phyloP scores from a whole-genome alignment of 2,797 vertebrate species.

The Fistularia commersonii region DNA sequence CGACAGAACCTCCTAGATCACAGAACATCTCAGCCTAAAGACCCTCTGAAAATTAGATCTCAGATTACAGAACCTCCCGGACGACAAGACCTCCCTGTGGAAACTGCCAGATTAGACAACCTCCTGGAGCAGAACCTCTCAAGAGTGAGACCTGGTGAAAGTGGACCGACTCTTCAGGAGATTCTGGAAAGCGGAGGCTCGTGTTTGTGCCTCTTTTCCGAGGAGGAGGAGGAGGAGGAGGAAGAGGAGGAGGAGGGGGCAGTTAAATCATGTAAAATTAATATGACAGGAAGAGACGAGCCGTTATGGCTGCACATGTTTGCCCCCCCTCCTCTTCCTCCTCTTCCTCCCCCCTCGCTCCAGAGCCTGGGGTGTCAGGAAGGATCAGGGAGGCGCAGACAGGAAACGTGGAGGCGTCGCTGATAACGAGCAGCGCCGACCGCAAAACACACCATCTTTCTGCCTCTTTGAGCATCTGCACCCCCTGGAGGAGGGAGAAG shows the following conservation, averaged over 20 bases:
- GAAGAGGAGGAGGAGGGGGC: slow-evolving; percentile 38
- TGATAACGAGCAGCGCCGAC: slow-evolving; percentile 42
- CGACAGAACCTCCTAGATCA: too few species aligned
- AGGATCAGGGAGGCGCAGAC: slow-evolving; percentile 53
- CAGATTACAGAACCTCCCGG: too few species aligned
- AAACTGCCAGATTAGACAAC: too few species aligned
- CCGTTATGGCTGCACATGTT: slow-evolving; percentile 61
- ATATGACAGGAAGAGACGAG: slow-evolving; percentile 57
- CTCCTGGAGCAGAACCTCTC: too few species aligned
- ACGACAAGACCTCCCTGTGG: too few species aligned
- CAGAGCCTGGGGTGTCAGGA: slow-evolving; percentile 56
- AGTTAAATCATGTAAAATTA: slow-evolving; percentile 64
- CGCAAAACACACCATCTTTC: slow-evolving; percentile 18
- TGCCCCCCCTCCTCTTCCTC: slow-evolving; percentile 48
- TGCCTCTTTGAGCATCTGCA: slow-evolving; percentile 56
- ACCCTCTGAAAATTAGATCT: too few species aligned
- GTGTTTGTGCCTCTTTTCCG: slow-evolving; percentile 48
- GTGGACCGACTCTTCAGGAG: too few species aligned
- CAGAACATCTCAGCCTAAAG: too few species aligned
- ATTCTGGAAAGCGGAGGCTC: slow-evolving; percentile 29
- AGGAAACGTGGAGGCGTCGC: slow-evolving; percentile 43
- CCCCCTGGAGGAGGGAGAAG: slow-evolving; percentile 21
- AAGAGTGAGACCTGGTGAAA: too few species aligned
- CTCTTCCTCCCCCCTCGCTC: slow-evolving; percentile 33
- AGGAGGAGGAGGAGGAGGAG: too few species aligned